phyloP scores from a whole-genome alignment of 2,797 vertebrate genomes.

The Sebastes ruberrimus region DNA sequence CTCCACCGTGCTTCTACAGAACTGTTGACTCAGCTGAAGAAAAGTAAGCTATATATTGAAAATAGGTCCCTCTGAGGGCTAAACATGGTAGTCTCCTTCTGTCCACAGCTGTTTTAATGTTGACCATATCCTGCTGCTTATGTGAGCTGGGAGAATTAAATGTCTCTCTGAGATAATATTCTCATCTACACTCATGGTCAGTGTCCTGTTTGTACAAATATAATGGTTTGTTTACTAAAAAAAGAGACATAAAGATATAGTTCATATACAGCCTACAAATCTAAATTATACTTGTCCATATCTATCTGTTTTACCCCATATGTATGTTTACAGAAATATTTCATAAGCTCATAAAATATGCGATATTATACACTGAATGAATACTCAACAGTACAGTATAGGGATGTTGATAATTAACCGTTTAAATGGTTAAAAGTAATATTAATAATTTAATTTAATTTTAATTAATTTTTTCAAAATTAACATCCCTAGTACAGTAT shows the following conservation, averaged over 20 bases:
- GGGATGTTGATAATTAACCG: too few species aligned
- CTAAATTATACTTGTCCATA: background rate
- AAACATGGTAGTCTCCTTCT: background rate
- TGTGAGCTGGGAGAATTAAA: slow-evolving; percentile 25
- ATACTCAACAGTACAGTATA: background rate
- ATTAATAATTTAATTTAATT: too few species aligned
- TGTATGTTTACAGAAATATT: background rate
- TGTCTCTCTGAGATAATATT: slow-evolving; percentile 28
- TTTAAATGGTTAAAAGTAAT: too few species aligned
- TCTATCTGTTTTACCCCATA: background rate
- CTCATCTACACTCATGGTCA: slow-evolving; percentile 20
- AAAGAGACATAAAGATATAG: background rate
- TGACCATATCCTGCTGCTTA: slow-evolving; percentile 9
- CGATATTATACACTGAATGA: background rate
- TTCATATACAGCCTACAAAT: background rate
- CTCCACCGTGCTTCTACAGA: background rate
- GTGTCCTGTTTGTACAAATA: background rate
- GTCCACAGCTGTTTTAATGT: slow-evolving; percentile 13
- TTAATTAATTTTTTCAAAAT: too few species aligned
- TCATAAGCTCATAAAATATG: background rate
- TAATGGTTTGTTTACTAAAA: background rate
- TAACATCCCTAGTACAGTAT: background rate
- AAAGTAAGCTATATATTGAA: slow-evolving; percentile 23
- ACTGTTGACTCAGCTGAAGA: slow-evolving; percentile 51
- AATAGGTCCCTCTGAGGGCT: slow-evolving; percentile 2